Conservation (phyloP, 2,888 invertebrate genomes). For the Xiphydria camelus region DNA sequence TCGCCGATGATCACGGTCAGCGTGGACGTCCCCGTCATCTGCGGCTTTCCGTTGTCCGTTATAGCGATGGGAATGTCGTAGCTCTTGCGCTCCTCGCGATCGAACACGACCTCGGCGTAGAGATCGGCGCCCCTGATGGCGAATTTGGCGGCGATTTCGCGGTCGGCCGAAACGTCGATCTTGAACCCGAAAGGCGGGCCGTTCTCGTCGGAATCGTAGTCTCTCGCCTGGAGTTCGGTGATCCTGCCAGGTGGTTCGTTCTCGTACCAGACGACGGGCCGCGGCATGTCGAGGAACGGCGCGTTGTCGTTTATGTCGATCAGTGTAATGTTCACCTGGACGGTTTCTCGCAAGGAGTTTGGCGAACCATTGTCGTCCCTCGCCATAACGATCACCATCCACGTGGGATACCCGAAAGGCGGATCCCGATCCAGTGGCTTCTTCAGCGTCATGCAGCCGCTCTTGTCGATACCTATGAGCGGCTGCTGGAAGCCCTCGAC, state of each 20-base stretch:
- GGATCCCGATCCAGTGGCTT: slow-evolving; percentile 86
- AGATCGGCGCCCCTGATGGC: slow-evolving; percentile 71
- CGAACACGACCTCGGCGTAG: slow-evolving; percentile 75
- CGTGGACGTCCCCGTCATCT: slow-evolving; percentile 77
- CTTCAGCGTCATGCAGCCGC: slow-evolving; percentile 74
- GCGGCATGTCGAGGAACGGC: slow-evolving; percentile 80
- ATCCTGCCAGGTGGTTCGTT: slow-evolving; percentile 73
- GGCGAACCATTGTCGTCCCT: slow-evolving; percentile 73
- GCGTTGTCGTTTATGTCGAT: slow-evolving; percentile 93
- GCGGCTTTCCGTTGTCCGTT: slow-evolving; percentile 79
- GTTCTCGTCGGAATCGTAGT: slow-evolving; percentile 80
- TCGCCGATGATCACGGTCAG: slow-evolving; percentile 92
- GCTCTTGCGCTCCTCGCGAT: slow-evolving; percentile 84
- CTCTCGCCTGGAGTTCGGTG: slow-evolving; percentile 71
- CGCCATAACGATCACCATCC: slow-evolving; percentile 69
- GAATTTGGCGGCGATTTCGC: slow-evolving; percentile 74
- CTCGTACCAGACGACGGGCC: slow-evolving; percentile 84
- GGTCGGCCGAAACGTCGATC: slow-evolving; percentile 66
- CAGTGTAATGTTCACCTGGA: slow-evolving; percentile 68
- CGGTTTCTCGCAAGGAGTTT: slow-evolving; percentile 65
- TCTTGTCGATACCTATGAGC: slow-evolving; percentile 72
- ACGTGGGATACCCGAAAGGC: slow-evolving; percentile 80
- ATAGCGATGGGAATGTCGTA: slow-evolving; percentile 89
- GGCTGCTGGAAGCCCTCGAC: slow-evolving; percentile 74
- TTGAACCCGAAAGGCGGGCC: slow-evolving; percentile 83